Percentiles rank a stretch among this genome's conserved stretches.
phyloP scores from a whole-genome alignment of 2,888 invertebrate genomes.

The Dryomyza anilis region DNA sequence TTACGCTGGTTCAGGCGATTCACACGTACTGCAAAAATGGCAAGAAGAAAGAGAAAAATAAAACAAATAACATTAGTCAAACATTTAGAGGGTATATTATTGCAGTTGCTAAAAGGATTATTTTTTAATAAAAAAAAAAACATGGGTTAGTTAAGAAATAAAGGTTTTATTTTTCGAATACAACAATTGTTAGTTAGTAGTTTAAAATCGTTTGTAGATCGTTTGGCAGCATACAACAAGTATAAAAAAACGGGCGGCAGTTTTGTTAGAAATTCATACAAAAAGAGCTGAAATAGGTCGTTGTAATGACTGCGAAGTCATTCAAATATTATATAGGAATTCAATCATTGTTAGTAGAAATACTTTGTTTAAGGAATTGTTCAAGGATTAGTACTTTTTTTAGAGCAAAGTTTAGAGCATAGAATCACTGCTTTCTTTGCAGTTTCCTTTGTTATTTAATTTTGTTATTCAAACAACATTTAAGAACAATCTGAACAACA shows the following conservation, averaged over 20 bases:
- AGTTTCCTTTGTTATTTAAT: too few relatives aligned
- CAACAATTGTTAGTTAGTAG: conserved; percentile 8
- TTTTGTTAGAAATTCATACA: not conserved
- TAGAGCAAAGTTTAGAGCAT: too few relatives aligned
- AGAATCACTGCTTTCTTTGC: too few relatives aligned
- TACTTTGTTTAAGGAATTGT: not conserved
- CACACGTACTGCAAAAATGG: conserved; percentile 84
- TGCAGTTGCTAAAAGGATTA: conserved; percentile 12
- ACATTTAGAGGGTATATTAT: conserved; percentile 17
- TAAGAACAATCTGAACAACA: not conserved
- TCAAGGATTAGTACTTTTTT: too few relatives aligned
- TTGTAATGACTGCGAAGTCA: not conserved
- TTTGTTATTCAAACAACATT: conserved; percentile 11
- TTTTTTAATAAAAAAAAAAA: not conserved
- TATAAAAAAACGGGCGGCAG: too few relatives aligned
- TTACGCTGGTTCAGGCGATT: conserved; percentile 81
- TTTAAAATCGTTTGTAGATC: not conserved
- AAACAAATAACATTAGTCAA: conserved; percentile 42
- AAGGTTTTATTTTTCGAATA: not conserved
- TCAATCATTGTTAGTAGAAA: not conserved
- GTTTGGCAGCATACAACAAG: not conserved
- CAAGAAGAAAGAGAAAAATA: too few relatives aligned
- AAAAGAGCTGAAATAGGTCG: not conserved
- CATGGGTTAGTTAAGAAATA: not conserved
- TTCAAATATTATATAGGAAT: not conserved